These are phyloP conservation scores for Cataglyphis hispanica DNA, from an alignment of 1,140 invertebrate species.

Conservation along the genomic window DNA sequence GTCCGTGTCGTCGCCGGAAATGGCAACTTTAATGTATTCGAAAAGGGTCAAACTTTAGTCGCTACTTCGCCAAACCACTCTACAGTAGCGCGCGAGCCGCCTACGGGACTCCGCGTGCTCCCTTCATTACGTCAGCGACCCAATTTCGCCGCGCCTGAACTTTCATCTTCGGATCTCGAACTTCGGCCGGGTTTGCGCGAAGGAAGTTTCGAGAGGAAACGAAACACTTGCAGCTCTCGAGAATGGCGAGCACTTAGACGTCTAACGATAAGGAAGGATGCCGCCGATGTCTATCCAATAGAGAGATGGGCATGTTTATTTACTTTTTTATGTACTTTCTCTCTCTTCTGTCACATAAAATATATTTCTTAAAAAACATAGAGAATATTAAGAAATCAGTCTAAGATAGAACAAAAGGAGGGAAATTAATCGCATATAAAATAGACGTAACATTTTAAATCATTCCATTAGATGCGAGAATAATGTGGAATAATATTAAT, in stretches of 20 bases:
- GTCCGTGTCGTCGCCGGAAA: constrained; percentile 59
- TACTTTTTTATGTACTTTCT: not conserved
- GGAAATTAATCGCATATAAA: not conserved
- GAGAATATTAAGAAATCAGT: not conserved
- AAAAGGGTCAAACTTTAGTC: constrained; percentile 74
- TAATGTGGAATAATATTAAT: not conserved
- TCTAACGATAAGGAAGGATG: constrained; percentile 36
- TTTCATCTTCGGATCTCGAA: constrained; percentile 69
- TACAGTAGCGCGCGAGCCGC: constrained; percentile 33
- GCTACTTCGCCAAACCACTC: constrained; percentile 72
- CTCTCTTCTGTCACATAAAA: not conserved
- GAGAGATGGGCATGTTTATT: constrained; percentile 12
- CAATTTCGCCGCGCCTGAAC: constrained; percentile 66
- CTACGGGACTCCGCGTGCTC: constrained; percentile 33
- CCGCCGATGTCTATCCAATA: constrained; percentile 23
- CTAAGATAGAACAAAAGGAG: not conserved
- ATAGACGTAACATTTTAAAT: not conserved
- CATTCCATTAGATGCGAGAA: not conserved
- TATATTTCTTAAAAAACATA: not conserved
- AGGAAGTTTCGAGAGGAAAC: constrained; percentile 61
- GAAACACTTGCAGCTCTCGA: constrained; percentile 59
- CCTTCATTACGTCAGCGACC: constrained; percentile 75
- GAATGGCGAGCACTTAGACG: constrained; percentile 63
- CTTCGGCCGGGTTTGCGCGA: constrained; percentile 46
- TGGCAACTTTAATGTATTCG: constrained; percentile 75